phyloP scores from a whole-genome alignment of 2,113 vertebrate species.

The Psittacula cyanocephala region DNA sequence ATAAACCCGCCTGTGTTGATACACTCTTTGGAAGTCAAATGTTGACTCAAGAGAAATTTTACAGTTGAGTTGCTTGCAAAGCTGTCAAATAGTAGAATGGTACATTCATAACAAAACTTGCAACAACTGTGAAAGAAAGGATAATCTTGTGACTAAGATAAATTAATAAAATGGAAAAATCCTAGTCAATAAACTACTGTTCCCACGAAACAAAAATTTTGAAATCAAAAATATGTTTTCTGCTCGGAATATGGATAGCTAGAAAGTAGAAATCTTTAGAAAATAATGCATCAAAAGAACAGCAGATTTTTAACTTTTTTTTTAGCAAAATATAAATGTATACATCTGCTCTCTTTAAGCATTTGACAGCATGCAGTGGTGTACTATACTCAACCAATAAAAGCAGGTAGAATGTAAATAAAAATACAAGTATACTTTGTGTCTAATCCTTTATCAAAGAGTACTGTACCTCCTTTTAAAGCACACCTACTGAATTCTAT shows the following conservation, averaged over 20 bases:
- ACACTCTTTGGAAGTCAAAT: not conserved
- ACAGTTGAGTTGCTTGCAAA: not conserved
- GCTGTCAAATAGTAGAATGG: not conserved
- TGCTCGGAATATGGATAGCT: not conserved
- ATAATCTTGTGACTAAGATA: not conserved
- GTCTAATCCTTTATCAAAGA: not conserved
- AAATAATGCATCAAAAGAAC: not conserved
- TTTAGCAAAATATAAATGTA: not conserved
- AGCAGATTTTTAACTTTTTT: not conserved
- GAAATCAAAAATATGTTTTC: not conserved
- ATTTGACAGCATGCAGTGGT: not conserved
- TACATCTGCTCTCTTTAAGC: not conserved
- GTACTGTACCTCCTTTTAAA: not conserved
- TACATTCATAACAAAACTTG: not conserved
- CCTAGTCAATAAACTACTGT: not conserved
- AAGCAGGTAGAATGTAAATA: not conserved
- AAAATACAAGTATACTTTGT: not conserved
- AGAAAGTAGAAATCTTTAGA: not conserved
- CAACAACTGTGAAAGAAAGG: not conserved
- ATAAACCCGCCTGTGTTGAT: not conserved
- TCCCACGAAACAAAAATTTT: not conserved
- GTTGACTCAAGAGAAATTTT: slow-evolving; percentile 20
- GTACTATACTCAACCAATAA: not conserved
- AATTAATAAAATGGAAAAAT: not conserved
- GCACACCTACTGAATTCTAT: not conserved